Evolutionary conservation across 2,797 vertebrate genomes (phyloP), one percentile per base, ranked within the genome.

Genomic region (Halcyon smyrnensis): DNA sequence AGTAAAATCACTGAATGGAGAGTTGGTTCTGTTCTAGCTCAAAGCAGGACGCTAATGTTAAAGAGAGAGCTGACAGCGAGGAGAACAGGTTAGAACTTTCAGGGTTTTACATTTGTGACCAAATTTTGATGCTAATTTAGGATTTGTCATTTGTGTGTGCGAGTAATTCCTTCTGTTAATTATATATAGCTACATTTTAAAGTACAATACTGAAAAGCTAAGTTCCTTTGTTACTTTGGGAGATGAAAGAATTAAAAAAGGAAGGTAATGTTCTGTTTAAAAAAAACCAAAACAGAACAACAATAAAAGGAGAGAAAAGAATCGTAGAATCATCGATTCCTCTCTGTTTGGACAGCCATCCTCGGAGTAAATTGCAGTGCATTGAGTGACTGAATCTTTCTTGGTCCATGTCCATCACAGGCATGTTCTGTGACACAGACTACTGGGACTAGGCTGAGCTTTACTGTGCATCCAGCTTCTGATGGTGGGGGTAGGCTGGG

Each of bases 241-340:
- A 53, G 51, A 57, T 48, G 51, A 30, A 8, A 53, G 17, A 46
- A 4, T 28, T 12, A 48, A 39, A 71, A 50, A 87, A 57, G 15
- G 36, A 67, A 75, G 5, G 4, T 27, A 27, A 6, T 43, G 14
- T 71, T 24, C 27, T 51, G 27, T 28, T 56, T 2, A 5, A 24
- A 54, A 8, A 48, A 46, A 15, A 15, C 0, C 15, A 28, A 4
- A 51, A 1, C 17, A 50, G n/a, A 2, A 3, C 12, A 51, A 51
- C 25, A 51, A 16, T 21, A 46, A 48, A 48, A 48, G 21, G 46
- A 51, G 16, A 51, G 9, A 51, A 51, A 53, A 30, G 27, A 53
- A 28, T 17, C 15, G 15, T 37, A 54, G 30, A 54, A 54, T 54
- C 30, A 32, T 32, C 9, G 45, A 46, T 21, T 46, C 45, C 19